Base-by-base conservation (phyloP, 23 tunicate genomes). In the Halocynthia roretzi region DNA sequence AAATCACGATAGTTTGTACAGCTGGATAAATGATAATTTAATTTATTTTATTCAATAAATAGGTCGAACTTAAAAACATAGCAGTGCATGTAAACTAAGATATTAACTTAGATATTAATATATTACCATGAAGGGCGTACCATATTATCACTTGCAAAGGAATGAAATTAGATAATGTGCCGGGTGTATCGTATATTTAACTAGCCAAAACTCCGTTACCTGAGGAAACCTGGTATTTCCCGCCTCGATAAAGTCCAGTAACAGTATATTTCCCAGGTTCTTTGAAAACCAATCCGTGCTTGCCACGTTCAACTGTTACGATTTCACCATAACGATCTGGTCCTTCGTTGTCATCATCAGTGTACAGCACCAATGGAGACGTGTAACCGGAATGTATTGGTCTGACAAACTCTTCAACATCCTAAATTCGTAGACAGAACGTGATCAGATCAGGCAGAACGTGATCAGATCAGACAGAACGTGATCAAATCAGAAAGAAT, bases 281-380 rank as follows among this genome's bases (percentile, higher is more conserved):
- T 51, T 57, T 6, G 51, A 83, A 73, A 0, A 54, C 14, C 15
- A 82, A 70, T 7, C 95, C 95, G 18, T 72, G 7, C 11, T 51
- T 62, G 6, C 87, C 87, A 52, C 74, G 84, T 8, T 87, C 95
- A 71, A 88, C 75, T 10, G 50, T 71, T 53, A 88, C 80, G 22
- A 83, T n/a, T 54, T 88, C 80, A 57, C 80, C 73, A 77, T 65
- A 72, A 12, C 84, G 68, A 79, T 83, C 95, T 22, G 71, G 8
- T 5, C 87, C 95, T 55, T 79, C 84, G 44, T 65, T 84, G 10
- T 67, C 77, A 55, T 77, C 90, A 50, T 76, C 62, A 7, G 95
- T 86, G 72, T 88, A 57, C 6, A 88, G 87, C 18, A 88, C 57
- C 8, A 82, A 14, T 21, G 87, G 95, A 15, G 68, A 52, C 6